phyloP scores from a whole-genome alignment of 2,113 vertebrate genomes.

The Psilopogon haemacephalus region DNA sequence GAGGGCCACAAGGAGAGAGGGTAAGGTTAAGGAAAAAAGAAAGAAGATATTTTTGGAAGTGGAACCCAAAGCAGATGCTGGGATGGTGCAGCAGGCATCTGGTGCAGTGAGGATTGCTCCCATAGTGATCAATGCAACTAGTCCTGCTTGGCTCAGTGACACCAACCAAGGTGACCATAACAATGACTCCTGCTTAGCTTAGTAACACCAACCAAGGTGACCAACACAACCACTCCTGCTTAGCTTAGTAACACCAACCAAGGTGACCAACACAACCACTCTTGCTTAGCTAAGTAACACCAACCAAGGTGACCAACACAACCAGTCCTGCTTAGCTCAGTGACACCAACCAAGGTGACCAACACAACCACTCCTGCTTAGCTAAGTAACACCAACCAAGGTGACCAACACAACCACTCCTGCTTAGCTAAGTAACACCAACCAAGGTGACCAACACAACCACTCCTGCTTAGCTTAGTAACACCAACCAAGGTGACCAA shows the following conservation, averaged over 20 bases:
- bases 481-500: too few species aligned
- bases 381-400: not conserved
- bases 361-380: too few species aligned
- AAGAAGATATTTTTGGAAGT: not conserved
- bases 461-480: too few species aligned
- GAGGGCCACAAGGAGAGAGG: not conserved
- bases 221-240: not conserved
- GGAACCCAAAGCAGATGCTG: not conserved
- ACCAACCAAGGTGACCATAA: fast-evolving
- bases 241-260: too few species aligned
- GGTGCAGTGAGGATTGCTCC: not conserved
- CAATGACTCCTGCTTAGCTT: fast-evolving
- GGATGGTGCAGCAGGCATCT: not conserved
- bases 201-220: not conserved
- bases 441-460: not conserved
- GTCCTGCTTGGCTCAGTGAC: too few species aligned
- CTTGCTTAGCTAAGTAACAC: not conserved
- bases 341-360: too few species aligned
- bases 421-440: not conserved
- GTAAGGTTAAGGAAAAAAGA: not conserved
- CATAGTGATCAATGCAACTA: not conserved
- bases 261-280: fast-evolving
- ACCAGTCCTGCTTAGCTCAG: too few species aligned
- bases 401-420: fast-evolving
- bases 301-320: not conserved